phyloP scores from a whole-genome alignment of 2,113 vertebrate species.

The Bos indicus region DNA sequence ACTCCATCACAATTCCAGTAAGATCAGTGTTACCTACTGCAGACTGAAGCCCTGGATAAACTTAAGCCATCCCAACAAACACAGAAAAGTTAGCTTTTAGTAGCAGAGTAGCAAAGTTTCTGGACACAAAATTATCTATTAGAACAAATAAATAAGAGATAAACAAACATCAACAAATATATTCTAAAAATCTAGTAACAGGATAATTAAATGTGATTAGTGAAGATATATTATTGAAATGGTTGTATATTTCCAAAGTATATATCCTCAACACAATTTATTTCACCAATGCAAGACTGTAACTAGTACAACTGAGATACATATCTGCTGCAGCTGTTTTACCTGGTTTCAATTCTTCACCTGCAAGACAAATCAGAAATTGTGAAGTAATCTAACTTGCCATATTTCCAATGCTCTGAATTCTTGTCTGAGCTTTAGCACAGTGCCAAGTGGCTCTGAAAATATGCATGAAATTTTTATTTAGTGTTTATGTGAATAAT shows the following conservation, averaged over 20 bases:
- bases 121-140: background rate
- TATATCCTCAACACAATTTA: background rate
- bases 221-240: background rate
- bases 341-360: background rate
- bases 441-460: background rate
- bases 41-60: background rate
- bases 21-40: background rate
- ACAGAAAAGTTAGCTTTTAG: background rate
- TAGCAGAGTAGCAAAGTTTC: background rate
- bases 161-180: background rate
- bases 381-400: background rate
- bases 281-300: background rate
- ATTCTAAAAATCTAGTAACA: background rate
- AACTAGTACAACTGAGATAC: background rate
- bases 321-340: accelerated
- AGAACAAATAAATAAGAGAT: background rate
- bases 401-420: background rate
- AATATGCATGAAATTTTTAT: background rate
- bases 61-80: background rate
- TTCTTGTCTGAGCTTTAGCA: background rate
- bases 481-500: background rate
- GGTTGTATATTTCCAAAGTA: background rate
- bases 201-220: background rate
- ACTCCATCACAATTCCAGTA: background rate
- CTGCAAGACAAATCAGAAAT: background rate